A percentile compares a stretch with the other conserved stretches of the same genome.
These are phyloP conservation scores for Heterodera schachtii DNA, from an alignment of 1,140 invertebrate genomes.

Conservation along the genomic window DNA sequence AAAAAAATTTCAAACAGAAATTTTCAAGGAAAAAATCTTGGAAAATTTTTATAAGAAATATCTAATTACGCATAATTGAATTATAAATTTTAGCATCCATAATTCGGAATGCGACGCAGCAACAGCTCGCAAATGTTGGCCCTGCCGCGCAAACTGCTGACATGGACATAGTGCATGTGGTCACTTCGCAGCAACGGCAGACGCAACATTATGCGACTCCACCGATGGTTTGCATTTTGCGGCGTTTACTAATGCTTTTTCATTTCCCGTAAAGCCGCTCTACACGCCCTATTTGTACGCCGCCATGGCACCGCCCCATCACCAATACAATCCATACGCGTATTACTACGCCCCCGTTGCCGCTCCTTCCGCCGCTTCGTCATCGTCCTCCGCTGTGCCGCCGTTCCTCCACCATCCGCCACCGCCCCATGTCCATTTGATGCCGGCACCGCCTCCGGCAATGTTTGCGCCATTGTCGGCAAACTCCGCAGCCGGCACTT, in stretches of 20 bases:
- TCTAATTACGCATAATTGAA: no score
- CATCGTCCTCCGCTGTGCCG: background rate
- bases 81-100: no score
- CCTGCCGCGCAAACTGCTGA: no score
- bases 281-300: background rate
- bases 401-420: background rate
- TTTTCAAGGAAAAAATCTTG: no score
- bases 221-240: background rate
- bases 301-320: no score
- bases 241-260: background rate
- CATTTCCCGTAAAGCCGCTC: background rate
- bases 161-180: no score
- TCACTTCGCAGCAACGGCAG: background rate
- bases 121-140: no score
- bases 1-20: no score
- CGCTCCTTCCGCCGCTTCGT: background rate
- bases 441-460: background rate
- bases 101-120: no score
- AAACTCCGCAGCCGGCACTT: background rate
- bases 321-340: background rate
- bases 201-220: background rate
- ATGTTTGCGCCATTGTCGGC: background rate
- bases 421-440: background rate
- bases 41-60: no score
- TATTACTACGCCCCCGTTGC: background rate